Evolutionary conservation across 2,888 invertebrate genomes (phyloP).

Genomic region (Xylophagus ater): DNA sequence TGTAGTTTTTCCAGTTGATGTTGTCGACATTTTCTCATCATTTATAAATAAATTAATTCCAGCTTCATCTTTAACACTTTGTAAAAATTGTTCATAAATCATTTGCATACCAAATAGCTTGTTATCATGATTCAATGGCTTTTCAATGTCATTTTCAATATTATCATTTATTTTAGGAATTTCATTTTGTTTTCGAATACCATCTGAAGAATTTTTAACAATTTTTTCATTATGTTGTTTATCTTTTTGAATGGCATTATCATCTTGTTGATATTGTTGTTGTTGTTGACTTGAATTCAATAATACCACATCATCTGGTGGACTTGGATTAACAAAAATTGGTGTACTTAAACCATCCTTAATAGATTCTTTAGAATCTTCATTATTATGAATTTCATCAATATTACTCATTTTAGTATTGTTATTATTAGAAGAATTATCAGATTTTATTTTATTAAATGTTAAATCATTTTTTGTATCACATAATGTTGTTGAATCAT

Average conservation of each 20-base stretch:
- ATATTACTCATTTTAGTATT: neutral
- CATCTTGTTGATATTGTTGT: neutral
- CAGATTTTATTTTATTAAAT: slow-evolving; percentile 3
- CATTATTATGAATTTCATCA: neutral
- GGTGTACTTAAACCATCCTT: slow-evolving; percentile 22
- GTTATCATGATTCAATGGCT: too few relatives aligned
- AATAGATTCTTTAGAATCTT: slow-evolving; percentile 7
- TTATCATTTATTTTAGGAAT: neutral
- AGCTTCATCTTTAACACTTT: slow-evolving; percentile 29
- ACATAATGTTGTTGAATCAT: slow-evolving; percentile 13
- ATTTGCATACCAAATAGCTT: slow-evolving; percentile 31
- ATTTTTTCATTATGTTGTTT: too few relatives aligned
- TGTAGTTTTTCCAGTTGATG: too few relatives aligned
- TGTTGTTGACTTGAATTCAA: too few relatives aligned
- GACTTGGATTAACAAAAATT: slow-evolving; percentile 26
- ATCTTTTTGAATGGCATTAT: too few relatives aligned
- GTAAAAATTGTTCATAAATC: slow-evolving; percentile 35
- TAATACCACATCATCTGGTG: too few relatives aligned
- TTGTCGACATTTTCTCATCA: too few relatives aligned
- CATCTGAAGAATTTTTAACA: neutral
- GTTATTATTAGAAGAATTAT: neutral
- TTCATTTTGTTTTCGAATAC: neutral
- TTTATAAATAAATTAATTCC: too few relatives aligned
- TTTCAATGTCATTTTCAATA: too few relatives aligned
- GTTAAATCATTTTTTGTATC: slow-evolving; percentile 2